These are phyloP conservation scores for Mycogona germanica DNA, from an alignment of 2,888 invertebrate species.

Conservation along the genomic window DNA sequence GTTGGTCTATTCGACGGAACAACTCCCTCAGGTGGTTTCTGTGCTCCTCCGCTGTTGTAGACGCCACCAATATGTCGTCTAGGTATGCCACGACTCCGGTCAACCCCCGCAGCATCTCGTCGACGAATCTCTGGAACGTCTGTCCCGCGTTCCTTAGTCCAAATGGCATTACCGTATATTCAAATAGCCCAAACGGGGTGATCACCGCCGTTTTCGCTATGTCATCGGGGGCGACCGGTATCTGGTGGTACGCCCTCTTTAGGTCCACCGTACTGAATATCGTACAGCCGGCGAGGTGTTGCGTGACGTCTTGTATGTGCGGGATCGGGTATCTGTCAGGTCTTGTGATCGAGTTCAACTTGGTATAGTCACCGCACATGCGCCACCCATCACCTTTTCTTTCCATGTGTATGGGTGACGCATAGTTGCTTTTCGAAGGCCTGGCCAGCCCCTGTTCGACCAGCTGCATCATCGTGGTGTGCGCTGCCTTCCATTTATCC, in stretches of 20 bases:
- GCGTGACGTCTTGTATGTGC: too few relatives aligned
- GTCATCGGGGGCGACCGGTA: constrained; percentile 4
- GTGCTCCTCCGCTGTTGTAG: constrained; percentile 26
- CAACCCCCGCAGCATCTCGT: constrained; percentile 13
- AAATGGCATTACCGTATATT: constrained; percentile 22
- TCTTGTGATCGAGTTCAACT: too few relatives aligned
- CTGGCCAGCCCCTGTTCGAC: too few relatives aligned
- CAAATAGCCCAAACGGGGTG: constrained; percentile 12
- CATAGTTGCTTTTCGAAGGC: too few relatives aligned
- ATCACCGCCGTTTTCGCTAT: constrained; percentile 8
- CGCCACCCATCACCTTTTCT: too few relatives aligned
- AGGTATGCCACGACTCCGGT: constrained; percentile 13
- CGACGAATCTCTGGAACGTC: constrained; percentile 18
- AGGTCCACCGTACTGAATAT: constrained; percentile 6
- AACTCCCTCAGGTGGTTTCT: constrained; percentile 28
- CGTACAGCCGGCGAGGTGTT: too few relatives aligned
- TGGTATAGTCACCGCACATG: too few relatives aligned
- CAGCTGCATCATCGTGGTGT: too few relatives aligned
- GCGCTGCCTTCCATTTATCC: too few relatives aligned
- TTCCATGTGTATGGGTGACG: too few relatives aligned
- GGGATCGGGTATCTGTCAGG: too few relatives aligned
- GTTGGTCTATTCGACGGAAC: not conserved
- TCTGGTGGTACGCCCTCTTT: constrained; percentile 5
- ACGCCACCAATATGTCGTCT: constrained; percentile 18
- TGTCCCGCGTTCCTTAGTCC: constrained; percentile 19